Evolutionary conservation across 2,113 vertebrate genomes (phyloP).

Genomic region (Scytalopus superciliaris): DNA sequence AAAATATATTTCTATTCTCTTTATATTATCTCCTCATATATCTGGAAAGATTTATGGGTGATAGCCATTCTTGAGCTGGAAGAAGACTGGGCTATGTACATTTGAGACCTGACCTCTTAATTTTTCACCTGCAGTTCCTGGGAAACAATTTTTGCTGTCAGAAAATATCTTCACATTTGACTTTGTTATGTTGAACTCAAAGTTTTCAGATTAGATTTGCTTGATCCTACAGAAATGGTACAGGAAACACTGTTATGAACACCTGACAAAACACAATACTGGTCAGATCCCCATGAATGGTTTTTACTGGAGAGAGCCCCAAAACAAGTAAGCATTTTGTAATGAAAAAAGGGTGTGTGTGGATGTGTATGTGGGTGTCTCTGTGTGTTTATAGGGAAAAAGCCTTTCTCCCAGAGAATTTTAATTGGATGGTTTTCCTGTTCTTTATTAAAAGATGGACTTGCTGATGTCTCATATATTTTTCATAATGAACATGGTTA

Average conservation of each 20-base stretch:
- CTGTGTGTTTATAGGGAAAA: neutral
- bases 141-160: neutral
- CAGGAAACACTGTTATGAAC: neutral
- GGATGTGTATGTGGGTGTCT: rapidly evolving
- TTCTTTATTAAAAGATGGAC: neutral
- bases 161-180: neutral
- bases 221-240: neutral
- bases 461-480: neutral
- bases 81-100: neutral
- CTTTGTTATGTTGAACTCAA: neutral
- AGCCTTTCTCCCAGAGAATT: neutral
- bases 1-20: neutral
- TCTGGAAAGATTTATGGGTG: neutral
- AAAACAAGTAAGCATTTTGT: neutral
- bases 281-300: neutral
- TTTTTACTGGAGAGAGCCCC: neutral
- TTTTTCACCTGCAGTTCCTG: neutral
- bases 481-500: neutral
- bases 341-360: neutral
- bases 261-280: neutral
- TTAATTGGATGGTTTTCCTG: neutral
- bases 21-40: neutral
- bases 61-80: neutral
- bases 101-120: neutral
- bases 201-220: neutral